Conservation (phyloP, 1,140 invertebrate genomes). For the Drosophila neocordata region DNA sequence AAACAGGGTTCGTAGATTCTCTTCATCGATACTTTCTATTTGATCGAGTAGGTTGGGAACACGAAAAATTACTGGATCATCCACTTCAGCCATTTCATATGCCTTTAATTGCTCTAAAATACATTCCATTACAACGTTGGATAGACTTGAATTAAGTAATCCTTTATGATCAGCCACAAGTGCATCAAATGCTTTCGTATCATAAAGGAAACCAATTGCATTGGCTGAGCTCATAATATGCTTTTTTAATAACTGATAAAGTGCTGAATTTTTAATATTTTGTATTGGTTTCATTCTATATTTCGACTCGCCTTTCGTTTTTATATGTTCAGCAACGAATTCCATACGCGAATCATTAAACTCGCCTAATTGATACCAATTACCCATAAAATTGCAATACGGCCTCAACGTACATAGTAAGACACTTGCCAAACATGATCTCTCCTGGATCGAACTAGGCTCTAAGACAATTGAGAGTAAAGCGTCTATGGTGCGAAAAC, state of each 20-base stretch:
- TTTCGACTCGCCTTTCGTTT: not conserved
- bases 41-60: conserved; percentile 32
- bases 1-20: conserved; percentile 20
- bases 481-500: not conserved
- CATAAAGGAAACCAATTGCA: conserved; percentile 26
- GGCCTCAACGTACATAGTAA: conserved; percentile 35
- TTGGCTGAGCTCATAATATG: conserved; percentile 8
- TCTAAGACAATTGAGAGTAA: not conserved
- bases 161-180: conserved; percentile 17
- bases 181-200: not conserved
- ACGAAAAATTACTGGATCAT: not conserved
- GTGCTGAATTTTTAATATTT: not conserved
- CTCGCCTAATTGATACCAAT: conserved; percentile 39
- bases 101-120: conserved; percentile 13
- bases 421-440: not conserved
- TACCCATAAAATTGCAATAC: conserved; percentile 33
- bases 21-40: not conserved
- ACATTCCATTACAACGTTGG: conserved; percentile 5
- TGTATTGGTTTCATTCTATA: conserved; percentile 3
- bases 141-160: not conserved
- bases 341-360: conserved; percentile 34
- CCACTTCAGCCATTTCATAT: not conserved
- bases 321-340: not conserved
- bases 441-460: not conserved
- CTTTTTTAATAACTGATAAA: conserved; percentile 8